Percentiles rank a stretch among this genome's conserved stretches.
These are phyloP conservation scores for Antennarius striatus DNA, from an alignment of 2,113 vertebrate genomes.

Conservation along the genomic window DNA sequence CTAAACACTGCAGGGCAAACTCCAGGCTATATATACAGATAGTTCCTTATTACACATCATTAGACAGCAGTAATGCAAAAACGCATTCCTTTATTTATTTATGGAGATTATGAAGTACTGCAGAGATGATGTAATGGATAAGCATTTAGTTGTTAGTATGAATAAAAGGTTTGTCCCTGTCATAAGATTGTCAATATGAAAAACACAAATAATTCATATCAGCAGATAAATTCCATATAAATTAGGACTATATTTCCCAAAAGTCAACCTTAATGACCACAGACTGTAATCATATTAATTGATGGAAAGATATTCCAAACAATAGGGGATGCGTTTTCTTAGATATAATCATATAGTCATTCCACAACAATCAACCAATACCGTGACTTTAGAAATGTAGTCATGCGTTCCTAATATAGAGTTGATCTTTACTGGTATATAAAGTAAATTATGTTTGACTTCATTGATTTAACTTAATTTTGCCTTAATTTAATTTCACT, in stretches of 20 bases:
- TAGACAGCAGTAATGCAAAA: not conserved
- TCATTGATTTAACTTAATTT: not conserved
- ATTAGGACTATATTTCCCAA: no score
- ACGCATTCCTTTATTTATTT: not conserved
- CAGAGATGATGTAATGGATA: not conserved
- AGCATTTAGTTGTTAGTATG: not conserved
- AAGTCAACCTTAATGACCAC: no score
- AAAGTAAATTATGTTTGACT: not conserved
- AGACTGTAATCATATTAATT: no score
- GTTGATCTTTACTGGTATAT: not conserved
- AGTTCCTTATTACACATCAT: not conserved
- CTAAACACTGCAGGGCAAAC: not conserved
- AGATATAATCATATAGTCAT: not conserved
- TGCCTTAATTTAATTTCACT: not conserved
- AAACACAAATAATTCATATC: no score
- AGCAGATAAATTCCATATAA: no score
- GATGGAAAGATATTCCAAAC: no score
- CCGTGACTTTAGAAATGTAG: not conserved
- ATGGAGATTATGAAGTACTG: no score
- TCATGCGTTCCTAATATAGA: not conserved
- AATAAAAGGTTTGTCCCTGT: no score
- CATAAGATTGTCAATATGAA: no score
- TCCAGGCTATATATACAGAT: not conserved
- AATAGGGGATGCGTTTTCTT: no score
- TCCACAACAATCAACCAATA: not conserved